A percentile compares a stretch with the other conserved stretches of the same genome.
Conservation (phyloP, 2,888 invertebrate species). For the Anthophora plumipes region DNA sequence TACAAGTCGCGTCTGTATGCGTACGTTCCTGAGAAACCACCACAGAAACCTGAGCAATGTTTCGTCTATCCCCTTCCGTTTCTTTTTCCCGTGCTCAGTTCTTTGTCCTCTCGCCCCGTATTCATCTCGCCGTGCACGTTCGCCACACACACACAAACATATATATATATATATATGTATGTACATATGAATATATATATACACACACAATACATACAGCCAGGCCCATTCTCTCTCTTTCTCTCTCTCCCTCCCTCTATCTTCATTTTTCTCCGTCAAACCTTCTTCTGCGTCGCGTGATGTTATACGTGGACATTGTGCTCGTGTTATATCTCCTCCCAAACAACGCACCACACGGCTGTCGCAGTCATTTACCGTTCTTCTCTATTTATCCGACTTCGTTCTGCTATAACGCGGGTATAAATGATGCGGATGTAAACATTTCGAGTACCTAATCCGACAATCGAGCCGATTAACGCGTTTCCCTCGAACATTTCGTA, state of each 20-base stretch:
- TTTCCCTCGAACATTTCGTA: not conserved
- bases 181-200: no score
- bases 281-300: slow-evolving; percentile 36
- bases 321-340: slow-evolving; percentile 67
- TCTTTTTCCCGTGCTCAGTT: slow-evolving; percentile 10
- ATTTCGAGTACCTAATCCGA: not conserved
- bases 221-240: not conserved
- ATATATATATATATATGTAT: no score
- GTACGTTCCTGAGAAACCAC: no score
- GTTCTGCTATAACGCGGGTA: slow-evolving; percentile 22
- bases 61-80: slow-evolving; percentile 3
- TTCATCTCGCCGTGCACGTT: not conserved
- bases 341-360: slow-evolving; percentile 43
- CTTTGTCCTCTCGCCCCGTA: slow-evolving; percentile 27
- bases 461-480: not conserved
- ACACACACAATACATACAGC: no score
- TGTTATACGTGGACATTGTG: slow-evolving; percentile 64
- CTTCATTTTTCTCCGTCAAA: slow-evolving; percentile 2
- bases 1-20: not conserved
- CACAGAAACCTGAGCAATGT: slow-evolving; percentile 19
- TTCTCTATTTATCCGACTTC: slow-evolving; percentile 42
- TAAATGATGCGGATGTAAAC: slow-evolving; percentile 47
- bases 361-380: slow-evolving; percentile 47
- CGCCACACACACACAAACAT: not conserved
- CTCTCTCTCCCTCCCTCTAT: slow-evolving; percentile 6